Evolutionary conservation across 2,113 vertebrate species (phyloP), one percentile per base, ranked within the genome.

Genomic region (Albula glossodonta): DNA sequence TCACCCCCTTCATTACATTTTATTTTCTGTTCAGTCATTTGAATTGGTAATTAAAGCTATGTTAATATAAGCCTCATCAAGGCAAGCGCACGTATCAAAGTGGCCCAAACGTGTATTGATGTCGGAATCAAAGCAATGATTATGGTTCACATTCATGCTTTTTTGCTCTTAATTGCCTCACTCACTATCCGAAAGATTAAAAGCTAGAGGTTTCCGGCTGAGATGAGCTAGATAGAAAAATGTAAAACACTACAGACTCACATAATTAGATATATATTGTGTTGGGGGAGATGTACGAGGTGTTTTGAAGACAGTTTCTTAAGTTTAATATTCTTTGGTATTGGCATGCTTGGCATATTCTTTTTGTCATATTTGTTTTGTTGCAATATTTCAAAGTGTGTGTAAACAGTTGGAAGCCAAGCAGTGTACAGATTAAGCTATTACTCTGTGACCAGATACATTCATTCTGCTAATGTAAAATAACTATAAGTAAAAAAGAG

Each of bases 21-120:
- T 94, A 92, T 94, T 94, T 94, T 93, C 93, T 90, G 89, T 90
- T 86, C 85, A 90, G 88, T 92, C 91, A 95, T 96, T 95, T 94
- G 93, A 96, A 95, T 95, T 95, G 93, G 93, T 95, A 96, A 96
- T 96, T 95, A 94, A 95, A 94, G 92, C 94, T 95, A 95, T 95
- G 94, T 93, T 94, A 94, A 95, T 95, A 92, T 93, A 94, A 84
- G 86, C 88, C 93, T 95, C 93, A 95, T 95, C 92, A 93, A 95
- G 93, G 92, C 93, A 87, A 90, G 86, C 93, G 91, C 90, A 83
- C 93, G 93, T 95, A 95, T 96, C 95, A 95, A 95, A 95, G 94
- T 94, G 92, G 89, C 93, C 56, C 89, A 93, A 92, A 94, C 89
- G 93, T 93, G 94, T 94, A 95, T 94, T 95, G 94, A 94, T 95